Evolutionary conservation across 2,113 vertebrate genomes (phyloP), one percentile per base, ranked within the genome.

Genomic region (Callorhinus ursinus): DNA sequence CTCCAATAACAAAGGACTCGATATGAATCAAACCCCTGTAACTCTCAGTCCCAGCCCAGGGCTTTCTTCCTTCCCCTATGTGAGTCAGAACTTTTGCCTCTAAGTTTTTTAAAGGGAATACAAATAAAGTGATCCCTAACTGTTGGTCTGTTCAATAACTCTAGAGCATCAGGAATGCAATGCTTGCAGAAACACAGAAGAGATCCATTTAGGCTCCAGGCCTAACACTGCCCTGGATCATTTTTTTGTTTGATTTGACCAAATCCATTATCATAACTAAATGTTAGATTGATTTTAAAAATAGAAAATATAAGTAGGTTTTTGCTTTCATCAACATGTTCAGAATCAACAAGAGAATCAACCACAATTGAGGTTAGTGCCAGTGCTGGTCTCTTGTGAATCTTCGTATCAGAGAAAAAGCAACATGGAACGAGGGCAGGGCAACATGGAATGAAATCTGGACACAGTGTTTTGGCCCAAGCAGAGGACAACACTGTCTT

Each of bases 231-330:
- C 39, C 53, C 19, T 31, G 31, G 46, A 49, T 90, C 42, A 26
- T 19, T 19, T 76, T 74, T 51, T 65, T 74, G 91, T 71, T 93
- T 82, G 88, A 94, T 93, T 87, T 89, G 36, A 96, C 33, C 61
- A 96, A 80, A 79, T 63, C 79, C 33, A 49, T 24, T 87, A 28
- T 90, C 72, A 42, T 67, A 61, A 28, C 67, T 96, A 80, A 96
- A 49, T 14, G 72, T 85, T 83, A 72, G 42, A 84, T 74, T 80
- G 51, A 79, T 83, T 94, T 93, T 28, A 69, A 93, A 93, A 96
- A 72, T 24, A 87, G 57, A 61, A 46, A 74, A 90, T 61, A 19
- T 42, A 53, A 92, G 67, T 55, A 88, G 91, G 69, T 15, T 36
- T 96, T 83, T 65, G 88, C 88, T 93, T 90, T 94, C 84, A 90